Base-by-base conservation (phyloP, 2,888 invertebrate species). In the Oscheius sp. region DNA sequence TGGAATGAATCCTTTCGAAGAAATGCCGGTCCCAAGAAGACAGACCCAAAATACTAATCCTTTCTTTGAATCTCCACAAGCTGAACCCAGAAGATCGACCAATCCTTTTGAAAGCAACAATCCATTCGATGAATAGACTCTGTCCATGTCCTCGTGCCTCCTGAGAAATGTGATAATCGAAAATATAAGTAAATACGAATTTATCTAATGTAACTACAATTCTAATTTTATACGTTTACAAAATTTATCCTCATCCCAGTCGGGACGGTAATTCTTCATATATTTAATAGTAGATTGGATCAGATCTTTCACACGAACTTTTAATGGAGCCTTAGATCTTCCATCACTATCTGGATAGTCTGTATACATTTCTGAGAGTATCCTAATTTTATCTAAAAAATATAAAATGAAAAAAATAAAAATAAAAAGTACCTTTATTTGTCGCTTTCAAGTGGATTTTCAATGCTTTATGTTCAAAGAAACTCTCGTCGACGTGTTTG, bases 81-180 rank as follows among this genome's bases (percentile, higher is more conserved):
- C 21, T 21, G 43, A 63, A 16, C 23, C 63, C 5, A 45, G 43
- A 45, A 25, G 25, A 21, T 3, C 63, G 1, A 35, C 35, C 35
- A 63, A 63, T 43, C 63, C 63, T 46, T 45, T 45, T 45, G 52
- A 43, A n/a, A 41, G 56, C 6, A 56, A 1, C 23, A 69, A 69
- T 35, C 69, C 69, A 1, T 69, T 69, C 29, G 69, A 69, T 53
- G 69, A 69, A 21, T 69, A 69, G 21, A 5, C 21, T 7, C 2
- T 13, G 49, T 13, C 3, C 3, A 3, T 49, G 21, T 3, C 5
- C 5, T 49, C 3, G 3, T 49, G 5, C 49, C 16, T 49, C 16
- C 16, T 3, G n/a, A 49, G 16, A 49, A 49, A 49, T 49, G 49
- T 49, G 49, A 49, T 49, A 49, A 35, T 35, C 21, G 12, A 21